Evolutionary conservation across 2,888 invertebrate genomes (phyloP), one percentile per base, ranked within the genome.

Genomic region (Pyrrhosoma nymphula): DNA sequence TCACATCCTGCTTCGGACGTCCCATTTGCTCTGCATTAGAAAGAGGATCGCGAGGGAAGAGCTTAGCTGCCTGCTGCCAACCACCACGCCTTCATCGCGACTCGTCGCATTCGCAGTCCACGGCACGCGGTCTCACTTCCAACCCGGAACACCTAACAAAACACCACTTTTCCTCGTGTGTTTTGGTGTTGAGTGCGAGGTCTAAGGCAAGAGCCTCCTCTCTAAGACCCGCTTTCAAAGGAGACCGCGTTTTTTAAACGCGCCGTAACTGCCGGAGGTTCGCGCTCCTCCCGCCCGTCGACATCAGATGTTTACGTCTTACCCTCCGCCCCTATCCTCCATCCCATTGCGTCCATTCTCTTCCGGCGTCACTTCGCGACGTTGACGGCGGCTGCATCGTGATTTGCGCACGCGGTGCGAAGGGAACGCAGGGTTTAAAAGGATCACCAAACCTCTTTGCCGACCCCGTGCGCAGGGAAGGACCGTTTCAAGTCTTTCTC

Each of bases 1-100:
- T 82, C 82, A 82, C 82, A 82, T 82, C 82, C 82, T 82, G 82
- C 35, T 82, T 82, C 82, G 82, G 82, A 35, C 35, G 35, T 82
- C 35, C 82, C 82, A 82, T 82, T 82, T 82, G 82, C 82, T 12
- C 60, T 1, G 6, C 47, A 47, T 60, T 60, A 60, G 56, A 8
- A 8, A n/a, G n/a, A 30, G 75, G 75, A 30, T 75, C 10, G 75
- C n/a, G 75, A n/a, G n/a, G 75, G 26, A 69, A 30, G 75, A 75
- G 75, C 75, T 8, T 23, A 20, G 20, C 69, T 23, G 23, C 75
- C 75, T 75, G 30, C 75, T 16, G n/a, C n/a, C 30, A 30, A 14
- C 30, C 75, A n/a, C n/a, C n/a, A 3, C n/a, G 23, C 23, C 75
- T 75, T 23, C 75, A 12, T 30, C 75, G 75, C 30, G 30, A 75